Evolutionary conservation across 2,797 vertebrate species (phyloP).

Genomic region (Leptatherina wallacei): DNA sequence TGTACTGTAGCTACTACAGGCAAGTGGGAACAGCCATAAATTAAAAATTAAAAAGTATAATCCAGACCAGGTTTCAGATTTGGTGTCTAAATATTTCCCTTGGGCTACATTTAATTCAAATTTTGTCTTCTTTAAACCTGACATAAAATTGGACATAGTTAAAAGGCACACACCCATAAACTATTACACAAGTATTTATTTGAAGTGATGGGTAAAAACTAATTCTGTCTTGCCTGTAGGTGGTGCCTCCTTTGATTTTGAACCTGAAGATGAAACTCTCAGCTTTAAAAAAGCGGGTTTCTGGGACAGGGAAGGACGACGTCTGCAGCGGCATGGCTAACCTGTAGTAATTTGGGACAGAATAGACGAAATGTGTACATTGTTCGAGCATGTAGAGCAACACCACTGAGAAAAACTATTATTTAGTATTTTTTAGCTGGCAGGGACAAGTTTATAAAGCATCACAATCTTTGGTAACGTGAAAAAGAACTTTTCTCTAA

Average conservation of each 20-base stretch:
- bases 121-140: too few species aligned
- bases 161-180: neutral
- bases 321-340: constrained; percentile 81
- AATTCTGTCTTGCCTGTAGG: constrained; percentile 77
- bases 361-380: neutral
- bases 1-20: too few species aligned
- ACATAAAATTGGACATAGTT: too few species aligned
- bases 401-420: neutral
- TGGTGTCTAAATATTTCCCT: too few species aligned
- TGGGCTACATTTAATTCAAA: too few species aligned
- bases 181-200: neutral
- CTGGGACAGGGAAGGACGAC: constrained; percentile 84
- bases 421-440: neutral
- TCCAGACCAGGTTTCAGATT: too few species aligned
- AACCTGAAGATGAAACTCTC: constrained; percentile 85
- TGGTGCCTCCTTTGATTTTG: constrained; percentile 83
- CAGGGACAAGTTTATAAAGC: neutral
- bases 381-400: neutral
- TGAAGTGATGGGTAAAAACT: neutral
- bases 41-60: too few species aligned
- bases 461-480: too few species aligned
- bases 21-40: too few species aligned
- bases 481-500: too few species aligned
- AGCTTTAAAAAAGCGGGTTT: constrained; percentile 85
- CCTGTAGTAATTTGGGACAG: neutral